Conservation (phyloP, 2,888 invertebrate species). For the Cepaea hortensis region DNA sequence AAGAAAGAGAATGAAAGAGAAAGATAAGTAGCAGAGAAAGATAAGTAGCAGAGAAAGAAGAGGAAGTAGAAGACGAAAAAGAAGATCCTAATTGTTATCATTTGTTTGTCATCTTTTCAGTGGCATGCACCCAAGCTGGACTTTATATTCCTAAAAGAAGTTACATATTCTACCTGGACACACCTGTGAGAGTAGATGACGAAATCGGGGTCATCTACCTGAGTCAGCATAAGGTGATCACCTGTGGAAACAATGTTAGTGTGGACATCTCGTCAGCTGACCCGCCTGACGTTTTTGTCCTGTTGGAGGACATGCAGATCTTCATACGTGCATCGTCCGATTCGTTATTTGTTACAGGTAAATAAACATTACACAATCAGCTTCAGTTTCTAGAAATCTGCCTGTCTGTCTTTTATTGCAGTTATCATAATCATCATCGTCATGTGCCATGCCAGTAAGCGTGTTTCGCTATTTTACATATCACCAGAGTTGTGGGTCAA, state of each 20-base stretch:
- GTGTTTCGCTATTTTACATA: no score
- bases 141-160: conserved; percentile 9
- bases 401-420: no score
- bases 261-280: not conserved
- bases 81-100: not conserved
- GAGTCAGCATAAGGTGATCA: not conserved
- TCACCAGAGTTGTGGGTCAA: no score
- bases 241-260: not conserved
- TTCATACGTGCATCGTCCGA: not conserved
- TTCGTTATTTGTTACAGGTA: not conserved
- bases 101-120: not conserved
- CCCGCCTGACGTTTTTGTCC: not conserved
- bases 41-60: not conserved
- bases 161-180: not conserved
- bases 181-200: not conserved
- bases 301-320: not conserved
- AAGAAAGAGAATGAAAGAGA: no score
- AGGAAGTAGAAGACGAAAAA: not conserved
- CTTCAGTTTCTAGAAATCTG: no score
- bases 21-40: not conserved
- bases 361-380: no score
- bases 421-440: no score
- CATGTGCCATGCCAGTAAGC: no score
- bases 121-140: not conserved
- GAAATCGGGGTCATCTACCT: not conserved